Conservation (phyloP, 2,888 invertebrate genomes). For the Brenthis hecate region DNA sequence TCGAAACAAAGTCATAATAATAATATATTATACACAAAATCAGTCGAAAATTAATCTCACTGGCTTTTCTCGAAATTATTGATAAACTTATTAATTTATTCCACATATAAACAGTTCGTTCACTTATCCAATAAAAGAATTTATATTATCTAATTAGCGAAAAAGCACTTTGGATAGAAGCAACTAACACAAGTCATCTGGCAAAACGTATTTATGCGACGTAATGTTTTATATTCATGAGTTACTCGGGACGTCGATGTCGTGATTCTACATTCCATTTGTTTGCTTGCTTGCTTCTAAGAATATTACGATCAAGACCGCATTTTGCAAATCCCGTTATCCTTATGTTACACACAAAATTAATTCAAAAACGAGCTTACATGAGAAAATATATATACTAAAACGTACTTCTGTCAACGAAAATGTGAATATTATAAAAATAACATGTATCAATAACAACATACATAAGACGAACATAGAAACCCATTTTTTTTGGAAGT, state of each 20-base stretch:
- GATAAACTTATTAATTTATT: too few relatives aligned
- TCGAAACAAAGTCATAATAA: too few relatives aligned
- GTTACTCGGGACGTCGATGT: conserved; percentile 56
- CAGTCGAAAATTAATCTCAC: too few relatives aligned
- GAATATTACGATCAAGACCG: conserved; percentile 51
- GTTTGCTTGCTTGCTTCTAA: conserved; percentile 53
- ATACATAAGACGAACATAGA: too few relatives aligned
- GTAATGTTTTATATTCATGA: conserved; percentile 65
- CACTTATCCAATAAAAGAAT: not conserved
- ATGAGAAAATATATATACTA: not conserved
- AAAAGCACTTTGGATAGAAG: conserved; percentile 10
- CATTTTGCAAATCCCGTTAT: conserved; percentile 43
- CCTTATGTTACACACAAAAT: conserved; percentile 31
- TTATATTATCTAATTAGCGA: not conserved
- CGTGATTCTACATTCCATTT: conserved; percentile 69
- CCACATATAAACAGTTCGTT: too few relatives aligned
- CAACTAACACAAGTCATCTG: conserved; percentile 24
- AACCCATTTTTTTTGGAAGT: too few relatives aligned
- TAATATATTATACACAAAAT: too few relatives aligned
- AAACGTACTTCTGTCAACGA: not conserved
- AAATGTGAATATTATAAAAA: too few relatives aligned
- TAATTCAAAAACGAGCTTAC: conserved; percentile 1
- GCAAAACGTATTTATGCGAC: conserved; percentile 33
- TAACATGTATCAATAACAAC: too few relatives aligned
- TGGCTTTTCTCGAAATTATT: too few relatives aligned